Evolutionary conservation across 2,113 vertebrate species (phyloP).

Genomic region (Columbina picui): DNA sequence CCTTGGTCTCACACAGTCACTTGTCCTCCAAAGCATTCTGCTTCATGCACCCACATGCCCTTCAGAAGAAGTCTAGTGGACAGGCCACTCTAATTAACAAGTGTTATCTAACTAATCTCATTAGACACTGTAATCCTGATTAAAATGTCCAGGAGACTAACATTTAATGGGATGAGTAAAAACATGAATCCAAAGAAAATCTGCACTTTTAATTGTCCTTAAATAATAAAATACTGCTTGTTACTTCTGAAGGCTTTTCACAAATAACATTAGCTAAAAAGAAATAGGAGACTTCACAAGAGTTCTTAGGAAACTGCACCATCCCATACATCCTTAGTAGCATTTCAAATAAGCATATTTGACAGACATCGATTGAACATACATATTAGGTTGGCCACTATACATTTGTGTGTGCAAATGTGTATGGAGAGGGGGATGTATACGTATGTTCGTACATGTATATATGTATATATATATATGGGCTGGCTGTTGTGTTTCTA

Average conservation of each 20-base stretch:
- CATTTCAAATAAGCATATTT: background rate
- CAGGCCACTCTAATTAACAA: constrained; percentile 28
- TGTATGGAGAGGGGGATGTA: background rate
- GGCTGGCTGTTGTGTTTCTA: background rate
- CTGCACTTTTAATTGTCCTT: background rate
- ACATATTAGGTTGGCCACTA: background rate
- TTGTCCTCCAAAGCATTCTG: background rate
- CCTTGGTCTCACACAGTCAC: background rate
- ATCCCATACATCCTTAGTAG: background rate
- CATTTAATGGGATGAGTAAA: constrained; percentile 3
- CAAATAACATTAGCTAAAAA: background rate
- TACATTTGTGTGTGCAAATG: background rate
- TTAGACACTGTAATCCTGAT: constrained; percentile 54
- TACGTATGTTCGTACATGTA: fast-evolving
- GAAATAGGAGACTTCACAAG: background rate
- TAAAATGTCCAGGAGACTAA: background rate
- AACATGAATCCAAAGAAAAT: background rate
- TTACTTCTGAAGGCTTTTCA: background rate
- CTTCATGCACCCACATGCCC: background rate
- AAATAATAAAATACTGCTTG: background rate
- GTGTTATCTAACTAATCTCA: constrained; percentile 30
- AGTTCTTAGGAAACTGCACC: background rate
- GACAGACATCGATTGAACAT: background rate
- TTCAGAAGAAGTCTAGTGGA: background rate
- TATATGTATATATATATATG: too few relatives aligned